Conservation (phyloP, 2,113 vertebrate species). For the Acrocephalus kingi region DNA sequence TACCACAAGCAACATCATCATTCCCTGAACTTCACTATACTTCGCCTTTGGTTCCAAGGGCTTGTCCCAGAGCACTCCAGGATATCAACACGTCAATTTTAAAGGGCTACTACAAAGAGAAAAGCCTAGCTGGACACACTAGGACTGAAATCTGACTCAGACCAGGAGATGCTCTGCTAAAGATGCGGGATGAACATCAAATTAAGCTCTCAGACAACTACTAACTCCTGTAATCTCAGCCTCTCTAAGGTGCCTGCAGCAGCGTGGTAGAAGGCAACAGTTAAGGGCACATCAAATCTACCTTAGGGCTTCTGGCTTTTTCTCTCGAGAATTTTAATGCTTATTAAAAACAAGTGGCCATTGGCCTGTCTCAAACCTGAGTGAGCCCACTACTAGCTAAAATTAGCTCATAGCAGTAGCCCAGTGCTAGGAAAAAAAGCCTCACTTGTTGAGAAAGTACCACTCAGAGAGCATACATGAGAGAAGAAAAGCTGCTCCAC, state of each 20-base stretch:
- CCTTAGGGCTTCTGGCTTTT: background rate
- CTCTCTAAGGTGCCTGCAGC: background rate
- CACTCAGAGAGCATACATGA: background rate
- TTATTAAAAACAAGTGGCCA: background rate
- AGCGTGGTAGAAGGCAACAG: background rate
- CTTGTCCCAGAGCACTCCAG: background rate
- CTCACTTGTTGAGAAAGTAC: background rate
- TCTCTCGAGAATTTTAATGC: background rate
- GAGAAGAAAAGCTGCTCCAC: background rate
- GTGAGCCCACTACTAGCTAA: background rate
- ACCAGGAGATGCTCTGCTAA: background rate
- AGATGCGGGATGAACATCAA: background rate
- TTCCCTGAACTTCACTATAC: background rate
- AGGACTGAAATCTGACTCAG: background rate
- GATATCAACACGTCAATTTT: fast-evolving
- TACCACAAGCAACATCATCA: background rate
- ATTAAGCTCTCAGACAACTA: background rate
- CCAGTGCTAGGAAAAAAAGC: background rate
- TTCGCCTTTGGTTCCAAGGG: fast-evolving
- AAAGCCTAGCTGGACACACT: background rate
- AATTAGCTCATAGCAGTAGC: background rate
- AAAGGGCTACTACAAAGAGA: background rate
- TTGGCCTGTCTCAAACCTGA: background rate
- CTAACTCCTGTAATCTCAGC: background rate
- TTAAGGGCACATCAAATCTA: background rate